Evolutionary conservation across 2,888 invertebrate species (phyloP).

Genomic region (Pollenia labialis): DNA sequence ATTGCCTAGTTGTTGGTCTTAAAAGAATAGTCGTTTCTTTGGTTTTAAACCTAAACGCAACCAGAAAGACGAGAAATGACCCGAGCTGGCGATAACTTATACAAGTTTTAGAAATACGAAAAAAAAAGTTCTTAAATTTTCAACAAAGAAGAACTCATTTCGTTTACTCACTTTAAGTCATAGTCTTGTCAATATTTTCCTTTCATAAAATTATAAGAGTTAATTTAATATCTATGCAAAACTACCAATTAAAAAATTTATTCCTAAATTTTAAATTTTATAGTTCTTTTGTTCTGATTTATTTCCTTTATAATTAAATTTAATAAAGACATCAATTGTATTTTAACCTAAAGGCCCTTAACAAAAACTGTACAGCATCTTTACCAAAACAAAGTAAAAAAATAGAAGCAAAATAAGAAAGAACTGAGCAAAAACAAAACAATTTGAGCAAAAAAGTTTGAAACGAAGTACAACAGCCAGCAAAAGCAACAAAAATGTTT

Average conservation of each 20-base stretch:
- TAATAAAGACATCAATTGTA: constrained; percentile 52
- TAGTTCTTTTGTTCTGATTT: neutral
- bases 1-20: too few species aligned
- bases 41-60: too few species aligned
- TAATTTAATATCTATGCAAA: too few species aligned
- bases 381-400: neutral
- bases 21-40: too few species aligned
- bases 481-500: constrained; percentile 22
- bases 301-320: constrained; percentile 45
- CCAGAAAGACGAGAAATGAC: too few species aligned
- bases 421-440: neutral
- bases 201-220: too few species aligned
- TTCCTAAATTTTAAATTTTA: neutral
- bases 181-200: too few species aligned
- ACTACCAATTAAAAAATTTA: constrained; percentile 9
- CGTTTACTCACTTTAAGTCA: too few species aligned
- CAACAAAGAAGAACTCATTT: too few species aligned
- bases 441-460: constrained; percentile 22
- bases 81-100: too few species aligned
- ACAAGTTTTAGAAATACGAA: too few species aligned
- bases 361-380: constrained; percentile 2
- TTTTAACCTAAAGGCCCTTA: constrained; percentile 35
- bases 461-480: constrained; percentile 10
- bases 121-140: too few species aligned
- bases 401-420: neutral